Evolutionary conservation across 2,888 invertebrate genomes (phyloP).

Genomic region (Eupithecia abbreviata): DNA sequence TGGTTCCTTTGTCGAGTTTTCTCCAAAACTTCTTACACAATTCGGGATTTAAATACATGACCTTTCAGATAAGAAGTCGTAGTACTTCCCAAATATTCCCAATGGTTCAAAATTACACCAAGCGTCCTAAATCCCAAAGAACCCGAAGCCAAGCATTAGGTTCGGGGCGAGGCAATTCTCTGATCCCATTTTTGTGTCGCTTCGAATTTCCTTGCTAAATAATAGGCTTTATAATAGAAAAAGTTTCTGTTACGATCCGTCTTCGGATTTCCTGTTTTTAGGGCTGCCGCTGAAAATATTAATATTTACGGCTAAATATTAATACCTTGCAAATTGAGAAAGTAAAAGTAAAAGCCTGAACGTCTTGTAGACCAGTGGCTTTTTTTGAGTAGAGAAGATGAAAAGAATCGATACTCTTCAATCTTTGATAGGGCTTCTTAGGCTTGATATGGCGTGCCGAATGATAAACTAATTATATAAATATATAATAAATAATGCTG

Average conservation of each 20-base stretch:
- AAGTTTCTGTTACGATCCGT: conserved; percentile 46
- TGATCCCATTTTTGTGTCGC: conserved; percentile 40
- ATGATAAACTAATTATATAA: too few species aligned
- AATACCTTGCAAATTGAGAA: neutral
- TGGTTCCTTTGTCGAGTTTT: neutral
- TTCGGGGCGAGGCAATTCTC: conserved; percentile 36
- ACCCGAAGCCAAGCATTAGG: conserved; percentile 35
- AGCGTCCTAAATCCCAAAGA: conserved; percentile 26
- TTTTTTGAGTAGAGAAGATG: neutral
- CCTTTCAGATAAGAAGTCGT: neutral
- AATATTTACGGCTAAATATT: conserved; percentile 3
- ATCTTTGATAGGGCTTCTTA: too few species aligned
- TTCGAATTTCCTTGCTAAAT: conserved; percentile 45
- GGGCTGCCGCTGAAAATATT: conserved; percentile 14
- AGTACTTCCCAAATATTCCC: conserved; percentile 7
- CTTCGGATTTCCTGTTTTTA: conserved; percentile 22
- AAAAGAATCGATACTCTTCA: neutral
- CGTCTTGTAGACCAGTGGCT: neutral
- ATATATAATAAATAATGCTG: too few species aligned
- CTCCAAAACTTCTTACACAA: neutral
- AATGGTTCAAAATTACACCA: conserved; percentile 10
- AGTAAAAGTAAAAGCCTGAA: neutral
- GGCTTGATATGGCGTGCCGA: too few species aligned
- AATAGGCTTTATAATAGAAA: conserved; percentile 49
- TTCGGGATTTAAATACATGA: neutral